Conservation (phyloP, 2,113 vertebrate species). For the Litocranius walleri region DNA sequence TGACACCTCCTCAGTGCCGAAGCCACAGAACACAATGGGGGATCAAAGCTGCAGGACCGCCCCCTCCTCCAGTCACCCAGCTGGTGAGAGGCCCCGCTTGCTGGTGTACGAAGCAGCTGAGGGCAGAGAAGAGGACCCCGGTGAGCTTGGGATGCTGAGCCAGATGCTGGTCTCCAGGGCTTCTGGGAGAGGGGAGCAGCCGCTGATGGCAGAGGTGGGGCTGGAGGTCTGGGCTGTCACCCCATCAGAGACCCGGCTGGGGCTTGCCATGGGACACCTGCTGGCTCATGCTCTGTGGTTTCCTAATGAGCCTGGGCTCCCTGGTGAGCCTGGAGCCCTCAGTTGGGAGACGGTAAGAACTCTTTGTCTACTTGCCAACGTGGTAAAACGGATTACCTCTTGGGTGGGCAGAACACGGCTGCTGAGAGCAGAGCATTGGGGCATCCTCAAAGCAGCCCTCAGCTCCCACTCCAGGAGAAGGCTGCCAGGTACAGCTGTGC, state of each 20-base stretch:
- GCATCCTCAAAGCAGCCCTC: not conserved
- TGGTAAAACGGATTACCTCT: not conserved
- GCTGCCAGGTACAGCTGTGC: not conserved
- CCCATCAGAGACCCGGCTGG: not conserved
- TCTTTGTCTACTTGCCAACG: not conserved
- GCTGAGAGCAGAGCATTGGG: not conserved
- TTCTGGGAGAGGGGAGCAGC: not conserved
- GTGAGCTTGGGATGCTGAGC: not conserved
- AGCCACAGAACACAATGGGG: not conserved
- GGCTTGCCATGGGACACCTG: not conserved
- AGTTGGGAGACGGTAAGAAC: not conserved
- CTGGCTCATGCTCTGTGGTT: not conserved
- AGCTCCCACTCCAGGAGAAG: not conserved
- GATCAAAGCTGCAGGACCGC: not conserved
- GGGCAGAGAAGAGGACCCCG: not conserved
- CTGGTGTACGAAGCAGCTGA: not conserved
- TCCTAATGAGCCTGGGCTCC: not conserved
- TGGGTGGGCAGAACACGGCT: not conserved
- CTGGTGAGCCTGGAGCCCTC: slow-evolving; percentile 11
- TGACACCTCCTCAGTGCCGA: not conserved
- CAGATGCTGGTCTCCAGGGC: not conserved
- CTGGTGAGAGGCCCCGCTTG: not conserved
- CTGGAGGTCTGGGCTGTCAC: not conserved
- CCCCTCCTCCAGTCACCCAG: not conserved
- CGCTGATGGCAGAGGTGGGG: not conserved